Percentiles rank a stretch among this genome's conserved stretches.
These are phyloP conservation scores for Tetramorium simillimum DNA, from an alignment of 1,140 invertebrate genomes.

Conservation along the genomic window DNA sequence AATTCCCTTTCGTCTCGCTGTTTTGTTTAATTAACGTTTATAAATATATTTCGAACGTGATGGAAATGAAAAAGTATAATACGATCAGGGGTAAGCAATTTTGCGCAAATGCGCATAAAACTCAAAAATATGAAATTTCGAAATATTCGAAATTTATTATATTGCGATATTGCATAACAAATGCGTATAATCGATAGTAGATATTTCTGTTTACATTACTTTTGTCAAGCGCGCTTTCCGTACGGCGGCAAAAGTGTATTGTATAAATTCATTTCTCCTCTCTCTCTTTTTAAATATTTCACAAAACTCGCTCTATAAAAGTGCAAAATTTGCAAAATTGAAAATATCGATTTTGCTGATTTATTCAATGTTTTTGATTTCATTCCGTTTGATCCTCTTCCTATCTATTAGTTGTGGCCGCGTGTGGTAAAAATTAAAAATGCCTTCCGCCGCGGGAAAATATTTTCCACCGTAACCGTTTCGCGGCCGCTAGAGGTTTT, in stretches of 20 bases:
- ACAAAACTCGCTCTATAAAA: neutral
- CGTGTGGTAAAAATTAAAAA: slow-evolving; percentile 25
- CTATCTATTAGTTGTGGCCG: neutral
- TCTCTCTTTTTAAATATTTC: neutral
- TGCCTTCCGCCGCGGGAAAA: neutral
- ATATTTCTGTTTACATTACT: neutral
- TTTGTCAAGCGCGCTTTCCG: neutral
- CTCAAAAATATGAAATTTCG: neutral
- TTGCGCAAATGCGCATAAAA: neutral
- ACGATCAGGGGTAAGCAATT: too few species aligned
- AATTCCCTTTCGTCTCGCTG: neutral
- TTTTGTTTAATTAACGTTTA: neutral
- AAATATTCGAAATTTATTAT: too few species aligned
- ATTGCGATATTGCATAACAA: too few species aligned
- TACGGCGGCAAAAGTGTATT: neutral
- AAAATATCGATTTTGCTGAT: neutral
- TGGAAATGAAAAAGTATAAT: neutral
- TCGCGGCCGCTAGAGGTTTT: neutral
- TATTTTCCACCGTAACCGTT: neutral
- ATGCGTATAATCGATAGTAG: too few species aligned
- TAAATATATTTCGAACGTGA: neutral
- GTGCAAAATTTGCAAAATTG: neutral
- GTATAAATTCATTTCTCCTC: neutral
- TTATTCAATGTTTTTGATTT: neutral
- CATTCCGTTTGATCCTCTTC: neutral